Conservation (phyloP, 2,797 vertebrate species). For the Chaetodon trifasciatus region DNA sequence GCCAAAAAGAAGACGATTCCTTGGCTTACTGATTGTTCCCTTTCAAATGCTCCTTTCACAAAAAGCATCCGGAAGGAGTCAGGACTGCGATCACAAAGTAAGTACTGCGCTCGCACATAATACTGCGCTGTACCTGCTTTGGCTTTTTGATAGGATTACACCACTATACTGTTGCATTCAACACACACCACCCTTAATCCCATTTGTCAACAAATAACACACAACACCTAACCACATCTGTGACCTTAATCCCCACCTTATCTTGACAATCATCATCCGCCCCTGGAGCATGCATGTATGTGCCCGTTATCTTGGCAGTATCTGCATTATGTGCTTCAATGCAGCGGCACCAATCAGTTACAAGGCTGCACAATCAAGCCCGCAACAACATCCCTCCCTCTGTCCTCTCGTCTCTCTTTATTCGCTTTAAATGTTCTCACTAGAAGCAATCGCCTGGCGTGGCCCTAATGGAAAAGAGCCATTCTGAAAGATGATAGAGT, state of each 20-base stretch:
- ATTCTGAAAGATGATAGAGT: conserved; percentile 67
- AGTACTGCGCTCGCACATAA: conserved; percentile 44
- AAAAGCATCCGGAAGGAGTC: conserved; percentile 10
- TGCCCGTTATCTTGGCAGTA: conserved; percentile 37
- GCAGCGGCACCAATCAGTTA: conserved; percentile 57
- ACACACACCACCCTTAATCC: conserved; percentile 72
- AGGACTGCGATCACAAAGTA: conserved; percentile 36
- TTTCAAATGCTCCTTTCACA: not conserved
- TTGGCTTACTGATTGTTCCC: conserved; percentile 14
- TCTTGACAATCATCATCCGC: conserved; percentile 55
- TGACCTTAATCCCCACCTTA: conserved; percentile 79
- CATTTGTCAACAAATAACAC: conserved; percentile 78
- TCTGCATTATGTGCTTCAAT: conserved; percentile 50
- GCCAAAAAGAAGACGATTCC: conserved; percentile 6
- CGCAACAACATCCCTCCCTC: conserved; percentile 34
- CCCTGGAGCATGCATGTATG: conserved; percentile 23
- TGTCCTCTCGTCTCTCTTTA: conserved; percentile 38
- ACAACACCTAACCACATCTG: conserved; percentile 69
- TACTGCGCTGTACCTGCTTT: conserved; percentile 58
- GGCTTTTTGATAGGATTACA: conserved; percentile 71
- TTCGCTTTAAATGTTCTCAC: conserved; percentile 66
- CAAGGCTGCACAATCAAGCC: conserved; percentile 50
- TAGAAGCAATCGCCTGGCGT: conserved; percentile 59
- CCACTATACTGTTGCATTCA: conserved; percentile 53
- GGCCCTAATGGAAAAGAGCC: conserved; percentile 69